These are phyloP conservation scores for Diplodus sargus DNA, from an alignment of 2,797 vertebrate species.

Conservation along the genomic window DNA sequence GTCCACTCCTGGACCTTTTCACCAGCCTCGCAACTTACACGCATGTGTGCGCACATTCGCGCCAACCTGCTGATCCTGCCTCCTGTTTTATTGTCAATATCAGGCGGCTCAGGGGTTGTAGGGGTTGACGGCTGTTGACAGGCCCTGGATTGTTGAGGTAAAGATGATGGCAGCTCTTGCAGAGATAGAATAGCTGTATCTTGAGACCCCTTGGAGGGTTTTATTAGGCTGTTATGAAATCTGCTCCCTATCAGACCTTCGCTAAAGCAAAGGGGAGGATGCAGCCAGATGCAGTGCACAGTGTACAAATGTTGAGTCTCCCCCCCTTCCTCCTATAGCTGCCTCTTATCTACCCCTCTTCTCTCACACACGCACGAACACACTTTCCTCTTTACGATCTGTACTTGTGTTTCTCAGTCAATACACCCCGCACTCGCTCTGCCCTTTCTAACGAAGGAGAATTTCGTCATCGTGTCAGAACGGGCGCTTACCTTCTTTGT, in stretches of 20 bases:
- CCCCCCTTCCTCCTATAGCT: conserved; percentile 51
- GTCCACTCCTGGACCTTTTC: conserved; percentile 62
- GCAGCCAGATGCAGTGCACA: conserved; percentile 51
- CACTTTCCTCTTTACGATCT: conserved; percentile 24
- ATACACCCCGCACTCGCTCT: conserved; percentile 52
- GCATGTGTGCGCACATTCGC: conserved; percentile 59
- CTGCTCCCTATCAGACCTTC: conserved; percentile 72
- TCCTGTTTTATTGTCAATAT: conserved; percentile 82
- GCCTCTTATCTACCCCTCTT: conserved; percentile 39
- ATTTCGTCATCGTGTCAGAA: conserved; percentile 67
- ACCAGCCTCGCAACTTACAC: conserved; percentile 43
- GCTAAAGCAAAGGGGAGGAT: conserved; percentile 51
- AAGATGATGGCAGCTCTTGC: conserved; percentile 75
- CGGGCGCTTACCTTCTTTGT: conserved; percentile 68
- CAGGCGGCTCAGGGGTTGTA: conserved; percentile 63
- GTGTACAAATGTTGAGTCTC: conserved; percentile 48
- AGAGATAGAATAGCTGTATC: conserved; percentile 75
- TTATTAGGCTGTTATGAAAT: conserved; percentile 79
- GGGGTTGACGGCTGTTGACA: conserved; percentile 74
- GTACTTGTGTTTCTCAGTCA: conserved; percentile 51
- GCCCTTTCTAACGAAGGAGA: conserved; percentile 54
- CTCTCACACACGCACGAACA: conserved; percentile 19
- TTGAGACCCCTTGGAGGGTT: conserved; percentile 74
- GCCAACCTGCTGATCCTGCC: conserved; percentile 57
- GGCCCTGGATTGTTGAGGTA: conserved; percentile 71